Evolutionary conservation across 2,888 invertebrate species (phyloP), one percentile per base, ranked within the genome.

Genomic region (Eupithecia subfuscata): DNA sequence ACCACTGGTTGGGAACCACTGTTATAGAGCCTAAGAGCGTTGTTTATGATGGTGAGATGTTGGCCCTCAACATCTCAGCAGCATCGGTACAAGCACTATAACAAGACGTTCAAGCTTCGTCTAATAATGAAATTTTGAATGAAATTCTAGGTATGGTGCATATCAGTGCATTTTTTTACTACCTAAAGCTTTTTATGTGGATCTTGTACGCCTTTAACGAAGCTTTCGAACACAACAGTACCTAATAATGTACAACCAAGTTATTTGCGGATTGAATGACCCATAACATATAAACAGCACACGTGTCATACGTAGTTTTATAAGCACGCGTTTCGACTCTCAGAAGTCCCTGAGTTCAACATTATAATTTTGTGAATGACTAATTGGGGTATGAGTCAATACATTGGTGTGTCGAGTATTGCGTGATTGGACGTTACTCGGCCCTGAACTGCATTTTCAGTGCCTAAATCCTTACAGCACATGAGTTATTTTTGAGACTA

Each of bases 321-420:
- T 73, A 70, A 77, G 74, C 77, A 78, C 70, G 67, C 71, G 69
- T 80, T 79, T 79, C 65, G 40, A n/a, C 12, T 67, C 65, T 79
- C 70, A 80, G 82, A 80, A 86, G 84, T 83, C 81, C 82, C 80
- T 84, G 84, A 84, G 85, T 86, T 82, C 79, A 83, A 82, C 77
- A 83, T 87, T 85, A 85, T 85, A 85, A 88, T 88, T 90, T 88
- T 86, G 89, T 90, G 89, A 90, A 91, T 93, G 91, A 92, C 89
- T 89, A 90, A 90, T 88, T 87, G 83, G 92, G 86, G 82, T 83
- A 82, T 93, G 92, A 92, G 84, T 93, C 92, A 92, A 85, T 88
- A 82, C 80, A 83, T 85, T 84, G 82, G 82, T 84, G 82, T 84
- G 85, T 34, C 18, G 65, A 37, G 65, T 87, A 34, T 68, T 68